Base-by-base conservation (phyloP, 1,140 invertebrate species). In the Trachymyrmex cornetzi region DNA sequence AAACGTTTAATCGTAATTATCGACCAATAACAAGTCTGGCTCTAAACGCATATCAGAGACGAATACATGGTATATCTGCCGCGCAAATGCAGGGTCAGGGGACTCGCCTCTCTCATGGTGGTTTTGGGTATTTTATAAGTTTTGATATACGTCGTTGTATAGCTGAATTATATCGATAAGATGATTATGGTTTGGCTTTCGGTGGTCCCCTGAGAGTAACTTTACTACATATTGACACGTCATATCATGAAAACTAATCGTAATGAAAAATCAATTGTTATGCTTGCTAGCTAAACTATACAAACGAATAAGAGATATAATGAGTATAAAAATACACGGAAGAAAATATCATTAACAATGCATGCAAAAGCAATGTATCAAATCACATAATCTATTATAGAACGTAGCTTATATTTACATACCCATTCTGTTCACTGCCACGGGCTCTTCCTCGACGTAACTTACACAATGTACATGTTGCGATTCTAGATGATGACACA, bases 51-150 rank as follows among this genome's bases (percentile, higher is more conserved):
- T 95, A 95, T 95, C 94, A 95, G 89, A 92, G 64, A 88, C 89
- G 89, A 93, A 86, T 87, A 91, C 87, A 91, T 64, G 87, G 87
- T 92, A 92, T 87, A 92, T 90, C 88, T 92, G 91, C 88, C 85
- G 75, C 87, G 86, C 77, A 88, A 86, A 89, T 79, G 91, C 93
- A 93, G 93, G 92, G 91, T 91, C 94, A 92, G 93, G 92, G 91
- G 91, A 92, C 86, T 80, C 87, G 91, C 84, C 91, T 48, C 91
- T 48, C 55, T 61, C 38, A 91, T 85, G 85, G 91, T 94, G 93
- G 92, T 95, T 94, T 94, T 94, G 93, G 92, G 91, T 95, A 95
- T 95, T 95, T 95, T 95, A 95, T 95, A 95, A 93, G 93, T 94
- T 95, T 95, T 95, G 93, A 95, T 95, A 95, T 94, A 93, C 92